Evolutionary conservation across 2,888 invertebrate species (phyloP), one percentile per base, ranked within the genome.

Genomic region (Lordiphosa fenestrarum): DNA sequence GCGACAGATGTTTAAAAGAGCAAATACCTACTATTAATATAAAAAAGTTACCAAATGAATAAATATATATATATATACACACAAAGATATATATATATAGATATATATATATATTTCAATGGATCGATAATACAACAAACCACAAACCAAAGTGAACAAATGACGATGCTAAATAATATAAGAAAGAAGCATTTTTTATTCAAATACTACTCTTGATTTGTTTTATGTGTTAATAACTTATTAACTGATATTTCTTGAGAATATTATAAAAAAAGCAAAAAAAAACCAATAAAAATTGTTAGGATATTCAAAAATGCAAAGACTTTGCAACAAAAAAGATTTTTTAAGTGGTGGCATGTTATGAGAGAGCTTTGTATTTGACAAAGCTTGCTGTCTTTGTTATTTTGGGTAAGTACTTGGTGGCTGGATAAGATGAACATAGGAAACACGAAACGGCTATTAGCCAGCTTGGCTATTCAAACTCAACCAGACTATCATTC

Each of bases 161-260:
- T 30, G 30, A 76, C 23, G 53, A 71, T 67, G 81, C 73, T 83
- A 84, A 62, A 54, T 49, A 48, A 55, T 66, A 74, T 55, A 64
- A 65, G 63, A 77, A 80, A 66, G 47, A 72, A 78, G 75, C 51
- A 80, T 84, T 85, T 81, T 85, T 81, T 83, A 84, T 81, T 83
- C 73, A 84, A 82, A 83, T 78, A 83, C 68, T 84, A 80, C 77
- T 83, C 77, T 84, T 86, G 68, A 83, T 84, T 84, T 84, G 77
- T 73, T 84, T 84, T 84, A 80, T 84, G 86, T 84, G 86, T 84
- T 86, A 85, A 81, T 66, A 77, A 77, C 84, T 72, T 82, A 83
- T 82, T 82, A 82, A 78, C 84, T 80, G 69, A 81, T 83, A 80
- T 80, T 84, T 80, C 78, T 72, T 70, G 80, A 82, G 70, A 82